Evolutionary conservation across 2,113 vertebrate species (phyloP), one percentile per base, ranked within the genome.

Genomic region (Lepus timidus): DNA sequence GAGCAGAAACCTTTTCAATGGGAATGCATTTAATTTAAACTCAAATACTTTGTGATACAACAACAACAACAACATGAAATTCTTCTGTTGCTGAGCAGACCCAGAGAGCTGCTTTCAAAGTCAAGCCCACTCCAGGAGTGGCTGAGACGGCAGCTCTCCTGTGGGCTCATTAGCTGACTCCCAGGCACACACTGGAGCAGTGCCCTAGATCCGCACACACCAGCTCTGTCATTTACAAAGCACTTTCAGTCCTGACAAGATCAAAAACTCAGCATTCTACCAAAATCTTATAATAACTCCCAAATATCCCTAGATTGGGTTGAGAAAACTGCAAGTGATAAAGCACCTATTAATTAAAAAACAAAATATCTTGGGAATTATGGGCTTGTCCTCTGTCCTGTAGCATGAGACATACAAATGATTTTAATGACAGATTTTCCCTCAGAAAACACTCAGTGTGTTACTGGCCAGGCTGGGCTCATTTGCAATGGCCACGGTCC

Each of bases 131-230:
- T 29, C 12, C 0, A 3, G 91, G 0, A 0, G 90, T n/a, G 16
- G 79, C 96, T 87, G 2, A 0, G 83, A 93, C 9, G 52, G 49
- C 79, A 80, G 81, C 83, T 98, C 98, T 98, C 98, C 85, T 95
- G 98, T 98, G 98, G 98, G 98, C 98, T 98, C 98, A 97, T 98
- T 99, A 98, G 96, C 97, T 0, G n/a, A 85, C 86, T 96, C 7
- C 0, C 94, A 90, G 96, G 82, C 0, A 67, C 96, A 98, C 78
- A 64, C 90, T 64, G 16, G 31, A 97, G 96, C 86, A 0, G 79
- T 3, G 68, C 96, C 97, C 98, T 97, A 98, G 97, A 98, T 98
- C 97, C 95, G 73, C 95, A 94, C 20, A 73, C 96, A 83, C 96
- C 96, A 95, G 85, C 92, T 91, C 97, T 98, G 98, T 98, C 98